Evolutionary conservation across 2,888 invertebrate species (phyloP).

Genomic region (Cephus spinipes): DNA sequence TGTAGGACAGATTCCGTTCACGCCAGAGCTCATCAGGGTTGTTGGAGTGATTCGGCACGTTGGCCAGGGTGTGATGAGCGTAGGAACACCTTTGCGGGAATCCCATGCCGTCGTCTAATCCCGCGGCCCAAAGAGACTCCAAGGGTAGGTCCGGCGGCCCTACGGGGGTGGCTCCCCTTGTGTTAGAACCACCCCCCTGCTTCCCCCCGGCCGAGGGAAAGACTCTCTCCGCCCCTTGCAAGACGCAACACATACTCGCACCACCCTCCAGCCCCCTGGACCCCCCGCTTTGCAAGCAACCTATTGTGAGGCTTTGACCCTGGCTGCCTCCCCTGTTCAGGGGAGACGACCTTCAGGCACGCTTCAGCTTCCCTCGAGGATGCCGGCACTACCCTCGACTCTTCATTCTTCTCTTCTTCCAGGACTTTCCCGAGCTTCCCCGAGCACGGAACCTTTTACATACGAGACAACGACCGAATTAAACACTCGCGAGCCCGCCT

Average conservation of each 20-base stretch:
- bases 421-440: background rate
- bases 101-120: slow-evolving; percentile 63
- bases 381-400: slow-evolving; percentile 20
- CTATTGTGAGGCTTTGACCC: slow-evolving; percentile 58
- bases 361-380: slow-evolving; percentile 7
- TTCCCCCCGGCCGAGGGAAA: slow-evolving; percentile 57
- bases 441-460: background rate
- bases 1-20: slow-evolving; percentile 50
- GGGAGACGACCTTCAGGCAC: slow-evolving; percentile 42
- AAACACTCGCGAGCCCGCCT: background rate
- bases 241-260: slow-evolving; percentile 61
- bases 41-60: slow-evolving; percentile 33
- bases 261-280: slow-evolving; percentile 50
- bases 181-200: slow-evolving; percentile 28
- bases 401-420: slow-evolving; percentile 34
- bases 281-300: slow-evolving; percentile 61
- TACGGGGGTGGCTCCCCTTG: slow-evolving; percentile 26
- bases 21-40: slow-evolving; percentile 55
- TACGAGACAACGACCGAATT: background rate
- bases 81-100: slow-evolving; percentile 59
- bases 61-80: slow-evolving; percentile 47
- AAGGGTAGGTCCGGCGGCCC: slow-evolving; percentile 55
- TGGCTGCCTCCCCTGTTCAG: slow-evolving; percentile 43
- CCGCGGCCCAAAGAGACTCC: slow-evolving; percentile 64
- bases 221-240: slow-evolving; percentile 60